Conservation (phyloP, 2,797 vertebrate genomes). For the Falco concolor region DNA sequence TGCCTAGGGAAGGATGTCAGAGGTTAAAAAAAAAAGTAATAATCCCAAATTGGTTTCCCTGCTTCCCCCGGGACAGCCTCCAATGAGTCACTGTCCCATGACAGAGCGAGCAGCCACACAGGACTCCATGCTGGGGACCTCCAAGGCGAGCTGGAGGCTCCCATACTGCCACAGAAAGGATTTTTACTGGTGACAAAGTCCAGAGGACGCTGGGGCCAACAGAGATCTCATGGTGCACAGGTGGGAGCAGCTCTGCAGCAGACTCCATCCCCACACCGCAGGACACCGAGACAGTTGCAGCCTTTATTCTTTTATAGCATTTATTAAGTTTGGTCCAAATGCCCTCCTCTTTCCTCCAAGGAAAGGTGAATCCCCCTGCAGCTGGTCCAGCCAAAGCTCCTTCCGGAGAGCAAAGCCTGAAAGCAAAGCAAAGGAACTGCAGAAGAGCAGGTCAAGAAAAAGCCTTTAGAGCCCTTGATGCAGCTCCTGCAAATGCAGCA, state of each 20-base stretch:
- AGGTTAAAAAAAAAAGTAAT: not conserved
- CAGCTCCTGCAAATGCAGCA: not conserved
- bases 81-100: not conserved
- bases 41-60: not conserved
- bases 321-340: not conserved
- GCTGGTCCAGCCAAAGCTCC: not conserved
- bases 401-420: not conserved
- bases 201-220: not conserved
- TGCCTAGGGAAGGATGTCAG: not conserved
- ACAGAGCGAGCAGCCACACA: not conserved
- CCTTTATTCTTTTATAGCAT: rapidly evolving
- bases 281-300: not conserved
- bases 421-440: not conserved
- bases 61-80: rapidly evolving
- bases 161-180: not conserved
- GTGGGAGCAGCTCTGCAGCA: not conserved
- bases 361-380: not conserved
- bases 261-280: not conserved
- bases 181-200: not conserved
- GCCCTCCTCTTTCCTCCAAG: not conserved
- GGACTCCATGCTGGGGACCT: not conserved
- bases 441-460: not conserved
- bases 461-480: not conserved
- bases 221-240: rapidly evolving
- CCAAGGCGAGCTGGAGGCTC: not conserved